Conservation (phyloP, 1,140 invertebrate species). For the Ceratosolen solmsi region DNA sequence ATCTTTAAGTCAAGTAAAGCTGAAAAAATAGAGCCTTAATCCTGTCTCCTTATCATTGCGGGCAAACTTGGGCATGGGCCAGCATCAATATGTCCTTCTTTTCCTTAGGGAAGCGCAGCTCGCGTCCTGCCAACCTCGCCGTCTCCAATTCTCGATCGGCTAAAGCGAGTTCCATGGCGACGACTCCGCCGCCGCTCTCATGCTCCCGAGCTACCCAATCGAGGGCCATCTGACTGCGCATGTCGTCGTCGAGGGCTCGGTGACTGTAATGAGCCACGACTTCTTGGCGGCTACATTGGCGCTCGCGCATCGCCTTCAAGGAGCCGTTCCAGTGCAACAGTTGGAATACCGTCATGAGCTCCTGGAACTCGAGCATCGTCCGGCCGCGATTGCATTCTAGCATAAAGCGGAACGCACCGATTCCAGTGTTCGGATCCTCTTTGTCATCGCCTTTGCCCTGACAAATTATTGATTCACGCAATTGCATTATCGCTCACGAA, state of each 20-base stretch:
- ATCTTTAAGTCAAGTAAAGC: no score
- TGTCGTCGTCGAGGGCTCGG: slow-evolving; percentile 91
- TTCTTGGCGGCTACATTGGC: slow-evolving; percentile 94
- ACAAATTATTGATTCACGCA: neutral
- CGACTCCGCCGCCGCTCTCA: slow-evolving; percentile 84
- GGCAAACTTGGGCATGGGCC: slow-evolving; percentile 83
- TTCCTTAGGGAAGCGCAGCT: slow-evolving; percentile 94
- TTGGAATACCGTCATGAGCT: slow-evolving; percentile 97
- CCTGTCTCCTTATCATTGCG: slow-evolving; percentile 59
- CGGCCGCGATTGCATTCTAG: slow-evolving; percentile 92
- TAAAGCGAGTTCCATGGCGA: slow-evolving; percentile 85
- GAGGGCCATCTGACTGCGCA: slow-evolving; percentile 95
- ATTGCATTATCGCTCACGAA: neutral
- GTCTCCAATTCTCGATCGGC: slow-evolving; percentile 91
- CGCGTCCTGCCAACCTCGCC: slow-evolving; percentile 90
- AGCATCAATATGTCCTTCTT: slow-evolving; percentile 95
- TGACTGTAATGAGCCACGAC: slow-evolving; percentile 96
- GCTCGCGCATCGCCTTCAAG: slow-evolving; percentile 91
- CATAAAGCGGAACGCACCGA: slow-evolving; percentile 96
- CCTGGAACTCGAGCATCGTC: slow-evolving; percentile 97
- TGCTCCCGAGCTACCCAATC: slow-evolving; percentile 95
- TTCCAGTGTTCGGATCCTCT: slow-evolving; percentile 87
- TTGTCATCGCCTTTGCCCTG: slow-evolving; percentile 76
- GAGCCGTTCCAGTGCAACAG: slow-evolving; percentile 97
- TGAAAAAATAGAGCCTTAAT: neutral